These are phyloP conservation scores for Phalanger gymnotis DNA, from an alignment of 2,797 vertebrate genomes.

Conservation along the genomic window DNA sequence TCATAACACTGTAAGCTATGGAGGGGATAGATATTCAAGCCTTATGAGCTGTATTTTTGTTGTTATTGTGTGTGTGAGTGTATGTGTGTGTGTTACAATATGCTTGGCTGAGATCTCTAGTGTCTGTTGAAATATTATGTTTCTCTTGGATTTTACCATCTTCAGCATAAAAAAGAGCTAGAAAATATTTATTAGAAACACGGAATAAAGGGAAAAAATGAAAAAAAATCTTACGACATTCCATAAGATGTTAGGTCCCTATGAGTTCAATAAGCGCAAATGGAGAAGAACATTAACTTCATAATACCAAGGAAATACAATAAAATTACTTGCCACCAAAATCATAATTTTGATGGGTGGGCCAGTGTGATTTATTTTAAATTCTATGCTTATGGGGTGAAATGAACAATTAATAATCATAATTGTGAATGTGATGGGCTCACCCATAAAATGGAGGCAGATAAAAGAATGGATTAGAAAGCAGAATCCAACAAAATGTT, in stretches of 20 bases:
- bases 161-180: background rate
- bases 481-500: background rate
- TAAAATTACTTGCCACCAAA: constrained; percentile 13
- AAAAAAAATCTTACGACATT: background rate
- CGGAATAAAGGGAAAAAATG: background rate
- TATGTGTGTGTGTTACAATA: background rate
- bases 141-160: background rate
- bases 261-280: background rate
- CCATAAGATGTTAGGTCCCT: background rate
- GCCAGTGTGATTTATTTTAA: background rate
- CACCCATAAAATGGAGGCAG: background rate
- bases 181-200: background rate
- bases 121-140: background rate
- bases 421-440: background rate
- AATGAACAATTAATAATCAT: background rate
- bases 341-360: background rate
- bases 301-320: background rate
- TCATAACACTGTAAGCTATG: background rate
- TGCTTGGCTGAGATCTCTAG: background rate
- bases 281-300: background rate
- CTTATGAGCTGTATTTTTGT: background rate
- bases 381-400: background rate
- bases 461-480: background rate
- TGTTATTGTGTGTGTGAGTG: background rate
- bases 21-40: background rate